Conservation (phyloP, 2,797 vertebrate genomes). For the Lithobates pipiens region DNA sequence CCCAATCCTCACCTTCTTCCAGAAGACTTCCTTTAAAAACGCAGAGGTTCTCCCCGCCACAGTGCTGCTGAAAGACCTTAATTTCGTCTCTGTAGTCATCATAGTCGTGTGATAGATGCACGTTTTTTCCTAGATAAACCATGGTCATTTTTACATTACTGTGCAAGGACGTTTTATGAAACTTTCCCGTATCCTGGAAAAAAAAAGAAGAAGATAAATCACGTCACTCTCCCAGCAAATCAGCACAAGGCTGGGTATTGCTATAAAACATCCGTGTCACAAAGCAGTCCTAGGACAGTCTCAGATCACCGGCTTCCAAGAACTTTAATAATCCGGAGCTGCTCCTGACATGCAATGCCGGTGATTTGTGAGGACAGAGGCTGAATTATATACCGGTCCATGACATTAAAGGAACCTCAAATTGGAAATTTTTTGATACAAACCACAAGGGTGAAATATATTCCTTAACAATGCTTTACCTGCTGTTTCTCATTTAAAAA, state of each 20-base stretch:
- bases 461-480: background rate
- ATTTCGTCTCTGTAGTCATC: slow-evolving; percentile 85
- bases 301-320: slow-evolving; percentile 53
- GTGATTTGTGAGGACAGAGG: slow-evolving; percentile 7
- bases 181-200: slow-evolving; percentile 75
- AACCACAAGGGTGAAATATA: background rate
- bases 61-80: slow-evolving; percentile 93
- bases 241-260: background rate
- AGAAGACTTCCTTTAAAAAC: slow-evolving; percentile 86
- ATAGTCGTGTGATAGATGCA: slow-evolving; percentile 80
- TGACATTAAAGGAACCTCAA: background rate
- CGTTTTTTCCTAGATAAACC: slow-evolving; percentile 87
- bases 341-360: background rate
- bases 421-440: background rate
- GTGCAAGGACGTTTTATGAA: slow-evolving; percentile 77
- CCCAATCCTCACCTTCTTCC: slow-evolving; percentile 85
- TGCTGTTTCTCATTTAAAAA: background rate
- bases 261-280: slow-evolving; percentile 22
- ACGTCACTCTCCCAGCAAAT: background rate
- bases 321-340: slow-evolving; percentile 23
- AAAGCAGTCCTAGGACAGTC: slow-evolving; percentile 7
- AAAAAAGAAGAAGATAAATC: slow-evolving; percentile 32
- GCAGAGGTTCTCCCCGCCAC: slow-evolving; percentile 95
- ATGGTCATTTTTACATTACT: slow-evolving; percentile 85
- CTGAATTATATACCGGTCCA: background rate